Conservation (phyloP, 1,140 invertebrate species). For the Cydia amplana region DNA sequence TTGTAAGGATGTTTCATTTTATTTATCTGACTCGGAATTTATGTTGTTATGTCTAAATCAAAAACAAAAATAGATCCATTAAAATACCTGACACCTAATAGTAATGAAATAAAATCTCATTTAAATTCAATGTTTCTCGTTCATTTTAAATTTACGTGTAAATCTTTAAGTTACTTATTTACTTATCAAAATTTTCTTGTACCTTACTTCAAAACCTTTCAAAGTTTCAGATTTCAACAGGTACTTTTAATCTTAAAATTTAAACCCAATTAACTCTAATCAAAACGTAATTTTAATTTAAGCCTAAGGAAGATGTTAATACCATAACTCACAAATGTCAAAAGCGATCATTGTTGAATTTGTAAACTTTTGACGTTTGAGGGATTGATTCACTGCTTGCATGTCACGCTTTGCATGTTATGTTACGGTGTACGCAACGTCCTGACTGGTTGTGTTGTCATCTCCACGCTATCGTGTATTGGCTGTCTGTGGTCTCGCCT, state of each 20-base stretch:
- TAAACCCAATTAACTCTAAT: conserved; percentile 73
- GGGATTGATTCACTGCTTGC: conserved; percentile 62
- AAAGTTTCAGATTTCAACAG: conserved; percentile 72
- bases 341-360: conserved; percentile 39
- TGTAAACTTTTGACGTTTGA: conserved; percentile 51
- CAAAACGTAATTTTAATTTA: conserved; percentile 55
- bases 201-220: conserved; percentile 60
- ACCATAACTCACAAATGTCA: conserved; percentile 58
- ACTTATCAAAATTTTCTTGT: conserved; percentile 43
- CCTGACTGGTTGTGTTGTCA: conserved; percentile 65
- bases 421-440: conserved; percentile 54
- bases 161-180: conserved; percentile 42
- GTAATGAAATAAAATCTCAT: conserved; percentile 31
- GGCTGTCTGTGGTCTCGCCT: conserved; percentile 56
- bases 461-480: conserved; percentile 60
- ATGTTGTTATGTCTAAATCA: too few species aligned
- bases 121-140: conserved; percentile 55
- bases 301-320: conserved; percentile 56
- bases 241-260: conserved; percentile 57
- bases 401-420: conserved; percentile 71
- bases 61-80: too few species aligned
- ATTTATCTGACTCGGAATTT: not conserved
- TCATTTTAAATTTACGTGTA: conserved; percentile 52
- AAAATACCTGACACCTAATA: not conserved
- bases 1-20: conserved; percentile 36